Evolutionary conservation across 2,888 invertebrate species (phyloP).

Genomic region (Hypena proboscidalis): DNA sequence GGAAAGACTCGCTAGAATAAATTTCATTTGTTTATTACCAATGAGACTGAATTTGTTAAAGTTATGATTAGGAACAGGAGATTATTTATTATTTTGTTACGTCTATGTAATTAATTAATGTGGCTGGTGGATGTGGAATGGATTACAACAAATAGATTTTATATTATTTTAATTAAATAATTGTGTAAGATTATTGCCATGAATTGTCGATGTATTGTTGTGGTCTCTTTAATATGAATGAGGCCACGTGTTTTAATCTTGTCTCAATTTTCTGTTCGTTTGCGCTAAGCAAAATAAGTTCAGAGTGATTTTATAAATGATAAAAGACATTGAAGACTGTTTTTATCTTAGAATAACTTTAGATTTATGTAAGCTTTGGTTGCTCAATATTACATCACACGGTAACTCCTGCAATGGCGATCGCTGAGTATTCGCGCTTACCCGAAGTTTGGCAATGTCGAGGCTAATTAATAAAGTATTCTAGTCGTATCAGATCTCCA

Average conservation of each 20-base stretch:
- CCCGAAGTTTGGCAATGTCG: too few species aligned
- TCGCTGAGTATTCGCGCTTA: constrained; percentile 30
- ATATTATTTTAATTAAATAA: constrained; percentile 32
- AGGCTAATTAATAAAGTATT: constrained; percentile 55
- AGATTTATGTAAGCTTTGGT: constrained; percentile 47
- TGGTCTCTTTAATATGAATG: constrained; percentile 20
- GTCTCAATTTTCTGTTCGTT: constrained; percentile 41
- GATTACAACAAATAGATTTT: constrained; percentile 36
- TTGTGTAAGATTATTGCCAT: constrained; percentile 45
- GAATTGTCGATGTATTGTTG: constrained; percentile 34
- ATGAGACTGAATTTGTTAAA: constrained; percentile 85
- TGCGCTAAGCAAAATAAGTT: constrained; percentile 37
- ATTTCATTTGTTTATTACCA: constrained; percentile 71
- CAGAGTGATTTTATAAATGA: constrained; percentile 42
- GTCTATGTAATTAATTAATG: constrained; percentile 37
- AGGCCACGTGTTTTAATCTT: constrained; percentile 36
- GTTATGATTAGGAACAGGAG: constrained; percentile 67
- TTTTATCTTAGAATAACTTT: constrained; percentile 49
- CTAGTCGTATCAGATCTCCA: constrained; percentile 66
- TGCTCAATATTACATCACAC: constrained; percentile 56
- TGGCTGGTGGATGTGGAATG: constrained; percentile 39
- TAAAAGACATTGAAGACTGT: constrained; percentile 78
- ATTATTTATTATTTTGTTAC: constrained; percentile 71
- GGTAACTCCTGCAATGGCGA: constrained; percentile 55
- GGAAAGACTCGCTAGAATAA: constrained; percentile 65